These are phyloP conservation scores for Nothocercus nigrocapillus DNA, from an alignment of 2,113 vertebrate genomes.

Conservation along the genomic window DNA sequence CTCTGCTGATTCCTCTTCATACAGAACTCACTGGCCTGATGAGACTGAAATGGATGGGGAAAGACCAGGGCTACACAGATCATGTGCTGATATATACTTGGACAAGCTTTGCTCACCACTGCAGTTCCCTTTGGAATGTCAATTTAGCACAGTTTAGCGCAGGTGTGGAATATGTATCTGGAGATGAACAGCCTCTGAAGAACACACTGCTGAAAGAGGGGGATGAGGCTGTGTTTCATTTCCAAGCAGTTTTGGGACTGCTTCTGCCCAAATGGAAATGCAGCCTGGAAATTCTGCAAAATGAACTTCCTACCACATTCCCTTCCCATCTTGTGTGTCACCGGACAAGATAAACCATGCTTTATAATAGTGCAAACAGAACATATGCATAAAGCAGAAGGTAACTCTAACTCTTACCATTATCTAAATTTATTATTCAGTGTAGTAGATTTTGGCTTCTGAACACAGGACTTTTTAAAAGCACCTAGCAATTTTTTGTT, in stretches of 20 bases:
- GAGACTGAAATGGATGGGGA: not conserved
- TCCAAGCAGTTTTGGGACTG: not conserved
- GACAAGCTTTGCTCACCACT: not conserved
- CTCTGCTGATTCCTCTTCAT: not conserved
- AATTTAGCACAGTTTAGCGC: not conserved
- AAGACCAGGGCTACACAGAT: not conserved
- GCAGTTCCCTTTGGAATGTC: not conserved
- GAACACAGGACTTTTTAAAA: not conserved
- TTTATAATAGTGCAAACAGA: not conserved
- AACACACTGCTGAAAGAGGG: accelerated
- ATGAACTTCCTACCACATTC: not conserved
- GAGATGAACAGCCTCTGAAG: not conserved
- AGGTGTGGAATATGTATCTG: not conserved
- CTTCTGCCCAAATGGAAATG: not conserved
- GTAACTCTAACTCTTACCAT: not conserved
- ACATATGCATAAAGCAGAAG: not conserved
- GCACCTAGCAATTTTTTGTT: no score
- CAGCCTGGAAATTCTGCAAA: not conserved
- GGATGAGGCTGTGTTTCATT: not conserved
- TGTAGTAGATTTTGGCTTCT: not conserved
- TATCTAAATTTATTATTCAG: not conserved
- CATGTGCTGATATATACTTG: accelerated
- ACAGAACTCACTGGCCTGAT: not conserved
- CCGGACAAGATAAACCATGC: not conserved
- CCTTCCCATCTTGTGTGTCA: not conserved